Percentiles rank a stretch among this genome's conserved stretches.
These are phyloP conservation scores for Tricholaema leucomelas DNA, from an alignment of 2,113 vertebrate genomes.

Conservation along the genomic window DNA sequence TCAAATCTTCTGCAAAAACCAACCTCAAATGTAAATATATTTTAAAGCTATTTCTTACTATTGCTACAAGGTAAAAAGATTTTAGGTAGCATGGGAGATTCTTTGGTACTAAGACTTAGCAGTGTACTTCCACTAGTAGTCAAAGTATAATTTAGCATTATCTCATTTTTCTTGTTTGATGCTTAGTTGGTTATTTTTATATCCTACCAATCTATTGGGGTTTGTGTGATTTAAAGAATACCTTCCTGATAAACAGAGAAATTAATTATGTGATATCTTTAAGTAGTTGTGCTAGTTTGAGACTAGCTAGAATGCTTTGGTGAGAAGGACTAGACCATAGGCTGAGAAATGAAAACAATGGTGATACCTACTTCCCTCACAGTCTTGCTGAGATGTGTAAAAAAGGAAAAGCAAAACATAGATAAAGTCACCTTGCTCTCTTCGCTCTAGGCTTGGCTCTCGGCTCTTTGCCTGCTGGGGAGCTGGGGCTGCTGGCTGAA, in stretches of 20 bases:
- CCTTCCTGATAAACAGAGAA: background rate
- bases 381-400: too few species aligned
- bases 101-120: background rate
- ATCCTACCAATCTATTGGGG: background rate
- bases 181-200: background rate
- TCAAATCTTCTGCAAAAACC: background rate
- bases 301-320: too few species aligned
- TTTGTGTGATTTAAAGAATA: background rate
- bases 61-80: background rate
- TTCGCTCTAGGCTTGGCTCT: too few species aligned
- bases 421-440: too few species aligned
- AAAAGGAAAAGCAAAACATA: too few species aligned
- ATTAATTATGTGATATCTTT: background rate
- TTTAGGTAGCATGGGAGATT: background rate
- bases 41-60: background rate
- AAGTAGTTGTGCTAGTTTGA: too few species aligned
- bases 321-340: too few species aligned
- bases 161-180: background rate
- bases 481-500: too few species aligned
- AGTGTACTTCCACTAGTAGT: background rate
- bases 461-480: too few species aligned
- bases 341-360: too few species aligned
- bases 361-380: too few species aligned
- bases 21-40: background rate
- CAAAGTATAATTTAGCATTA: background rate